A percentile compares a stretch with the other conserved stretches of the same genome.
These are phyloP conservation scores for Orthosia gothica DNA, from an alignment of 2,888 invertebrate species.

Conservation along the genomic window DNA sequence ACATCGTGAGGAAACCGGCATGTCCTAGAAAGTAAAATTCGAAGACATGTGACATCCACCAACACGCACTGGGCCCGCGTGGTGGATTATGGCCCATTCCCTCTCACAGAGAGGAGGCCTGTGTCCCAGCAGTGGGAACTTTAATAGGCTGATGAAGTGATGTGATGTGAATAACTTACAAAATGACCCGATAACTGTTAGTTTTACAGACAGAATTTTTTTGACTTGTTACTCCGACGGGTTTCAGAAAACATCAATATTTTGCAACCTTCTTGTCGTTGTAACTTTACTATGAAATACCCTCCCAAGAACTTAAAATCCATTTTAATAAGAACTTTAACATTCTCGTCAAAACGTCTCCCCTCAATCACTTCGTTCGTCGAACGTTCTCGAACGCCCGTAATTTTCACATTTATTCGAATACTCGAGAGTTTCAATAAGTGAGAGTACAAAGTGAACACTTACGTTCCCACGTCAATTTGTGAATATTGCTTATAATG, in stretches of 20 bases:
- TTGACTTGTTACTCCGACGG: background rate
- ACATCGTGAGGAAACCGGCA: too few species aligned
- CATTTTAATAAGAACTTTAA: constrained; percentile 30
- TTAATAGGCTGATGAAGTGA: too few species aligned
- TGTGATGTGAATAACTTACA: too few species aligned
- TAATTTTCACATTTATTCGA: constrained; percentile 49
- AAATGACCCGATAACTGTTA: background rate
- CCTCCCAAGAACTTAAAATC: background rate
- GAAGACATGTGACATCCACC: too few species aligned
- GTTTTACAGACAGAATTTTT: background rate
- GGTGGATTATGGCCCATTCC: too few species aligned
- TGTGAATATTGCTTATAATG: constrained; percentile 46
- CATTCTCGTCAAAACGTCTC: constrained; percentile 13
- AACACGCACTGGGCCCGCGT: too few species aligned
- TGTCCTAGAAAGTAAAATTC: too few species aligned
- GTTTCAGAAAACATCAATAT: background rate
- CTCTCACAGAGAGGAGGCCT: too few species aligned
- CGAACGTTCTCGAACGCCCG: constrained; percentile 25
- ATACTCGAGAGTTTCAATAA: constrained; percentile 36
- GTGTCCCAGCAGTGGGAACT: too few species aligned
- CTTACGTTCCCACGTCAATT: constrained; percentile 37
- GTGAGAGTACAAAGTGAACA: constrained; percentile 32
- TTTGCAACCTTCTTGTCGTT: too few species aligned
- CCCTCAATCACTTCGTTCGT: constrained; percentile 19
- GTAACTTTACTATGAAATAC: background rate